Evolutionary conservation across 2,797 vertebrate species (phyloP).

Genomic region (Pampus argenteus): DNA sequence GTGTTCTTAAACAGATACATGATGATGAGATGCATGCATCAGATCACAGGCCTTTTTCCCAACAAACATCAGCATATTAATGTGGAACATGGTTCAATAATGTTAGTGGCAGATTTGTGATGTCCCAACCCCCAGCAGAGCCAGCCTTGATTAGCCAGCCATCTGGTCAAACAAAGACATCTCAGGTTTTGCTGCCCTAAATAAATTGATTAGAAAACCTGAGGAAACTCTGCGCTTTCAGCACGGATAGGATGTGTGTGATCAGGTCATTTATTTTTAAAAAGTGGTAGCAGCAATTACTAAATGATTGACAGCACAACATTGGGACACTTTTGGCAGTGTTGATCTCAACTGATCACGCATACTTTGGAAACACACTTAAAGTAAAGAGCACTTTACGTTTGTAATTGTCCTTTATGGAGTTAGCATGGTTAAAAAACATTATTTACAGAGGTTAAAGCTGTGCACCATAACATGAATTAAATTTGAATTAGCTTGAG

Average conservation of each 20-base stretch:
- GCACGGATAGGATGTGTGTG: conserved; percentile 17
- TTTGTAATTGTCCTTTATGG: not conserved
- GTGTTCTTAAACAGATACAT: conserved; percentile 5
- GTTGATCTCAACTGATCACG: not conserved
- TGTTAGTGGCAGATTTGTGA: conserved; percentile 70
- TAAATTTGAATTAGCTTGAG: not conserved
- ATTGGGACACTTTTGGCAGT: not conserved
- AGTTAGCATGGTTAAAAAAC: not conserved
- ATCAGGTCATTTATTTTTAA: conserved; percentile 29
- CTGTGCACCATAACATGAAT: not conserved
- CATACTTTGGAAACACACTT: not conserved
- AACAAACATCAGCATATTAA: conserved; percentile 42
- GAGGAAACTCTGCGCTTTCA: conserved; percentile 36
- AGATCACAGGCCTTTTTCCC: not conserved
- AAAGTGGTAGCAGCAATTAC: not conserved
- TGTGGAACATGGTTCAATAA: conserved; percentile 53
- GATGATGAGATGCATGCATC: no score
- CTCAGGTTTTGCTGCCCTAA: conserved; percentile 73
- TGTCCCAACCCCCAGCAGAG: conserved; percentile 65
- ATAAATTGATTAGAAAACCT: conserved; percentile 81
- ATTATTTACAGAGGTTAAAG: not conserved
- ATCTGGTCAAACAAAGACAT: conserved; percentile 82
- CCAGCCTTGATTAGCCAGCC: conserved; percentile 73
- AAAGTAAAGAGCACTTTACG: conserved; percentile 8
- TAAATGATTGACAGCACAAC: conserved; percentile 15